Evolutionary conservation across 92 coral and sea anemone genomes (phyloP).

Genomic region (Phymanthus crucifer): DNA sequence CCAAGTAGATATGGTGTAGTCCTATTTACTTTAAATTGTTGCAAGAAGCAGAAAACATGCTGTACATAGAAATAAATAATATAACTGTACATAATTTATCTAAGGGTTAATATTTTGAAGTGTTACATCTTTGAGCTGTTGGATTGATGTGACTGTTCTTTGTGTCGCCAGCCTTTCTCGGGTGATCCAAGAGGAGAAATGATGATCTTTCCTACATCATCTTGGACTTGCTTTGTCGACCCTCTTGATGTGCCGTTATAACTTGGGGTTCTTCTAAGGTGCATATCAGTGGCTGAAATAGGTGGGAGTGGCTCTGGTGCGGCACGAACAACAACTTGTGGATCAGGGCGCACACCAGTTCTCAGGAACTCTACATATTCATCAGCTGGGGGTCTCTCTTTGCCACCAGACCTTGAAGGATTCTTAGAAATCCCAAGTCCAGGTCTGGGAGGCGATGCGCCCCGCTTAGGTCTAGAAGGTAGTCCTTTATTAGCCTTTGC

Average conservation of each 20-base stretch:
- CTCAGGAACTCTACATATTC: constrained; percentile 90
- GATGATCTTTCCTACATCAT: constrained; percentile 86
- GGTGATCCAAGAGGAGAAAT: constrained; percentile 97
- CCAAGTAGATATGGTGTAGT: background rate
- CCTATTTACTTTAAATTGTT: background rate
- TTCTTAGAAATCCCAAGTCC: constrained; percentile 70
- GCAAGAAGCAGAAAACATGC: background rate
- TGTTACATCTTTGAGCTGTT: constrained; percentile 63
- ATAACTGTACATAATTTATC: constrained; percentile 6
- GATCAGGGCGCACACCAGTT: constrained; percentile 85
- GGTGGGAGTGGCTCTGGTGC: constrained; percentile 98
- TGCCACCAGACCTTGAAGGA: constrained; percentile 42
- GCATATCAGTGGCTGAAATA: constrained; percentile 64
- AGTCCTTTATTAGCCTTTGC: constrained; percentile 85
- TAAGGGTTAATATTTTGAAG: background rate
- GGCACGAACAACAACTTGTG: constrained; percentile 89
- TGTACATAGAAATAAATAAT: constrained; percentile 5
- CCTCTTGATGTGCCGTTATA: constrained; percentile 77
- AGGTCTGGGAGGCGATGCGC: constrained; percentile 75
- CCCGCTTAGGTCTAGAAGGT: constrained; percentile 73
- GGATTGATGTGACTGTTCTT: constrained; percentile 75
- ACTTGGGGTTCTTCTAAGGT: constrained; percentile 49
- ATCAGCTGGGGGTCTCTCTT: constrained; percentile 70
- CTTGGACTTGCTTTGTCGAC: constrained; percentile 61
- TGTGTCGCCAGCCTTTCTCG: constrained; percentile 97